phyloP scores from a whole-genome alignment of 1,140 invertebrate species.

The Neodiprion lecontei region DNA sequence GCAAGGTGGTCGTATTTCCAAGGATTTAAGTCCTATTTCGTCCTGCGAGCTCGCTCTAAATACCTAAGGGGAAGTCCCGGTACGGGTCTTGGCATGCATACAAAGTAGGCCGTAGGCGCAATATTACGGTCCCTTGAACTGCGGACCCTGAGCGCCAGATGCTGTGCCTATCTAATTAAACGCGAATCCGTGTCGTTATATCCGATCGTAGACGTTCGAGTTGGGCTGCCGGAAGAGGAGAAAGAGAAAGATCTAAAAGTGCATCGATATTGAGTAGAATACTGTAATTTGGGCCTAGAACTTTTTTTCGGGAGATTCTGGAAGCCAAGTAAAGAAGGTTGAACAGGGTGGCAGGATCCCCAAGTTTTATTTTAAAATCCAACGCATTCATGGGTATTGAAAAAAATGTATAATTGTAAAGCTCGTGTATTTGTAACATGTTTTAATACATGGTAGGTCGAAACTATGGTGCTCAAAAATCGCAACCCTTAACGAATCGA shows the following conservation, averaged over 20 bases:
- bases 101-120: conserved; percentile 4
- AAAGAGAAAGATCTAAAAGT: neutral
- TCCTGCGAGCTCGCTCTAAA: neutral
- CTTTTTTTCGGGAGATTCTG: too few relatives aligned
- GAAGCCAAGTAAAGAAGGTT: too few relatives aligned
- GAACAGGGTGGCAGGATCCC: too few relatives aligned
- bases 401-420: too few relatives aligned
- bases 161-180: conserved; percentile 5
- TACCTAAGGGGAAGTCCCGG: conserved; percentile 6
- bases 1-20: neutral
- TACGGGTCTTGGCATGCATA: conserved; percentile 2
- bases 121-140: conserved; percentile 1
- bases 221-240: neutral
- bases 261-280: too few relatives aligned
- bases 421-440: too few relatives aligned
- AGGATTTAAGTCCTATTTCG: neutral
- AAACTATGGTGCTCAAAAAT: too few relatives aligned
- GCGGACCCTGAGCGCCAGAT: conserved; percentile 2
- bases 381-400: too few relatives aligned
- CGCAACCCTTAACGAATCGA: neutral
- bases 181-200: conserved; percentile 6
- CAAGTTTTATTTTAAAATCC: too few relatives aligned
- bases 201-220: neutral
- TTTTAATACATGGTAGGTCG: too few relatives aligned
- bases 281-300: too few relatives aligned